phyloP scores from a whole-genome alignment of 64 coral and sea anemone genomes.

The Porites australiensis region DNA sequence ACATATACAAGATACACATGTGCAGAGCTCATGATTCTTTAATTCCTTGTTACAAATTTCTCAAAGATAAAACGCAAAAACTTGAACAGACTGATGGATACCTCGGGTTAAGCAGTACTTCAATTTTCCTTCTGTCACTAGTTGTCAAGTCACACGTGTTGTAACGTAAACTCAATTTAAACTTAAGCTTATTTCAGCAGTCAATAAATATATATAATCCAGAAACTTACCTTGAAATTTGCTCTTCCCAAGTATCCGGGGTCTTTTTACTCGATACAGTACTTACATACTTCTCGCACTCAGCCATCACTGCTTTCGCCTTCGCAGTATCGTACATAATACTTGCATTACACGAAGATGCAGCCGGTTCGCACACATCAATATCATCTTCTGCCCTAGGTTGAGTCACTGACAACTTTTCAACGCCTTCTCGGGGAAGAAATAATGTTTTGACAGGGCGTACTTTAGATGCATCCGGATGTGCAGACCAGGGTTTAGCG shows the following conservation, averaged over 20 bases:
- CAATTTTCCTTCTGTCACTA: no score
- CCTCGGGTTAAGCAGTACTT: no score
- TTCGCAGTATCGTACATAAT: slow-evolving; percentile 94
- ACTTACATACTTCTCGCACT: slow-evolving; percentile 96
- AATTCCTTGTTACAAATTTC: no score
- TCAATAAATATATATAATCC: not conserved
- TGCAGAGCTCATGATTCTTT: no score
- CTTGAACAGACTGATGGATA: no score
- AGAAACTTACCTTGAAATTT: slow-evolving; percentile 88
- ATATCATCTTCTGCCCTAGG: slow-evolving; percentile 46
- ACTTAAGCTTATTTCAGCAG: not conserved
- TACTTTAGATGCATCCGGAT: slow-evolving; percentile 86
- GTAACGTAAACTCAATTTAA: not conserved
- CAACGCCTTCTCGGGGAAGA: slow-evolving; percentile 59
- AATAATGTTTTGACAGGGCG: slow-evolving; percentile 93
- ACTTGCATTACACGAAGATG: slow-evolving; percentile 50
- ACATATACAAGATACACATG: no score
- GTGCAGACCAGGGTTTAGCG: slow-evolving; percentile 97
- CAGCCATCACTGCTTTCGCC: slow-evolving; percentile 91
- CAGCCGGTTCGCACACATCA: slow-evolving; percentile 77
- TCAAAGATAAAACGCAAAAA: no score
- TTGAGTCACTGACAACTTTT: slow-evolving; percentile 8
- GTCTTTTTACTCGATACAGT: slow-evolving; percentile 94
- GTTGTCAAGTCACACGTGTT: no score
- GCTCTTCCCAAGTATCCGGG: slow-evolving; percentile 99